Conservation (phyloP, 2,888 invertebrate species). For the Brachylomia viminalis region DNA sequence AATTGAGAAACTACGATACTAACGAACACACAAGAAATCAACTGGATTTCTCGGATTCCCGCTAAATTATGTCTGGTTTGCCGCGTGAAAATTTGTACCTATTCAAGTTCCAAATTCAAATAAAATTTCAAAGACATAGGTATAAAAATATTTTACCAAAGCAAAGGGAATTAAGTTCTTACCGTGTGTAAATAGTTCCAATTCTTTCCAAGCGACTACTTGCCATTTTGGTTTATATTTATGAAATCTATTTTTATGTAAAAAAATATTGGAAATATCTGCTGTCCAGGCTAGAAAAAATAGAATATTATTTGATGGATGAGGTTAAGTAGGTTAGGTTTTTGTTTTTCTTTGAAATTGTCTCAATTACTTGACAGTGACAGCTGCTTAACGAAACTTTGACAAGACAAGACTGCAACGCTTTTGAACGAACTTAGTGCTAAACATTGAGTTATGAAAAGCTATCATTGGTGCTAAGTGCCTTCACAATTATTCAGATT, state of each 20-base stretch:
- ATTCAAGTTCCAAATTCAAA: slow-evolving; percentile 40
- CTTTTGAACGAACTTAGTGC: neutral
- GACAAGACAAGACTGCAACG: neutral
- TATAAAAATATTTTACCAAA: neutral
- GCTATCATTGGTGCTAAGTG: too few relatives aligned
- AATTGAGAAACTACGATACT: neutral
- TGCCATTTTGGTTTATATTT: slow-evolving; percentile 87
- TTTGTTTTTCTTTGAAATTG: slow-evolving; percentile 27
- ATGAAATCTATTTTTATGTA: neutral
- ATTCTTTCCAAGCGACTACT: slow-evolving; percentile 93
- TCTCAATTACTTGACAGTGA: slow-evolving; percentile 13
- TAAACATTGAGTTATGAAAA: too few relatives aligned
- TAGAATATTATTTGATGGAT: too few relatives aligned
- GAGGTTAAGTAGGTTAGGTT: slow-evolving; percentile 8
- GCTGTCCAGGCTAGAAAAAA: neutral
- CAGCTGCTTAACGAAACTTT: neutral
- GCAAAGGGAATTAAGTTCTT: slow-evolving; percentile 60
- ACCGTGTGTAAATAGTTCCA: slow-evolving; percentile 93
- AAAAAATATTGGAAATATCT: neutral
- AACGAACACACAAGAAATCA: neutral
- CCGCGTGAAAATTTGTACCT: slow-evolving; percentile 49
- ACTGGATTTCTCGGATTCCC: slow-evolving; percentile 36
- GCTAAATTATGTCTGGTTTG: slow-evolving; percentile 34
- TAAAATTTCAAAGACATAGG: slow-evolving; percentile 7
- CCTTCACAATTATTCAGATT: too few relatives aligned